A percentile compares a stretch with the other conserved stretches of the same genome.
Conservation (phyloP, 2,797 vertebrate species). For the Loriculus beryllinus region DNA sequence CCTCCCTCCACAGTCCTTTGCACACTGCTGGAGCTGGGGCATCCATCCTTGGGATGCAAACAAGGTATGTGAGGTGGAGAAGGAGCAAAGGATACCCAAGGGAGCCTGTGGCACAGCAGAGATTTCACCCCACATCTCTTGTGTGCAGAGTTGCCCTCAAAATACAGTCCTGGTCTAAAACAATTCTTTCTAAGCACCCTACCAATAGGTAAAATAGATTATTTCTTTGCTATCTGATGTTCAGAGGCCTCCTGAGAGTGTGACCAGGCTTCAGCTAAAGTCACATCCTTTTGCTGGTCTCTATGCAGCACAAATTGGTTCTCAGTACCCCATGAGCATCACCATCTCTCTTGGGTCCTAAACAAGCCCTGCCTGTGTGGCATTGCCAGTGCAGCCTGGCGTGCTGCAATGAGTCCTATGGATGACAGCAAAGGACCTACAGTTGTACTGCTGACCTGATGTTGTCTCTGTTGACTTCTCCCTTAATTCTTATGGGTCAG, state of each 20-base stretch:
- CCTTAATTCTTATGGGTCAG: not conserved
- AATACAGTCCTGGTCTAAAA: not conserved
- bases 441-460: not conserved
- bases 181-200: not conserved
- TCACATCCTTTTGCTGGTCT: accelerated
- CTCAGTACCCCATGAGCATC: not conserved
- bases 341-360: not conserved
- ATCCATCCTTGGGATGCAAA: not conserved
- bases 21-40: not conserved
- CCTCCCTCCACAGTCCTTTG: not conserved
- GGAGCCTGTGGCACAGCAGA: not conserved
- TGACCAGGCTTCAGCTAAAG: not conserved
- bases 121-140: not conserved
- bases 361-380: not conserved
- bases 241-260: not conserved
- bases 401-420: not conserved
- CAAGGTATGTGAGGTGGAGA: not conserved
- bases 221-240: not conserved
- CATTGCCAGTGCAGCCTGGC: not conserved
- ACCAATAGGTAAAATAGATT: not conserved
- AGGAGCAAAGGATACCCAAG: not conserved
- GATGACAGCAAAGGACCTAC: not conserved
- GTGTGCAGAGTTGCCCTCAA: not conserved
- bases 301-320: accelerated
- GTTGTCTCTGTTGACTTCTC: not conserved